These are phyloP conservation scores for Bilobella aurantiaca DNA, from an alignment of 1,140 invertebrate species.

Conservation along the genomic window DNA sequence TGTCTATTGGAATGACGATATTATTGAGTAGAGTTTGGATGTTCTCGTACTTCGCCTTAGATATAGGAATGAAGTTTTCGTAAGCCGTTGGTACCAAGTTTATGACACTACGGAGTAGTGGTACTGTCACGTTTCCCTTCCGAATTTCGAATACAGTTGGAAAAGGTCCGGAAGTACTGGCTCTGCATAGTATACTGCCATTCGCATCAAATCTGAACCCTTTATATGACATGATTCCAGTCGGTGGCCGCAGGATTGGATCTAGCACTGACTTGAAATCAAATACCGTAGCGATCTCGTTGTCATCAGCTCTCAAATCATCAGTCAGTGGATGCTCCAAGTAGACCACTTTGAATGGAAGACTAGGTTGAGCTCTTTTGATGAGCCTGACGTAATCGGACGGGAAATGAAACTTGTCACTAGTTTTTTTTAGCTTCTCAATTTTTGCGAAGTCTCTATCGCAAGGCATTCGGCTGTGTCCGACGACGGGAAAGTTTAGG, in stretches of 20 bases:
- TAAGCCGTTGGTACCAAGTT: too few species aligned
- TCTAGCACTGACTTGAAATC: slow-evolving; percentile 4
- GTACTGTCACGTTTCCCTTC: too few species aligned
- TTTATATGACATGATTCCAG: too few species aligned
- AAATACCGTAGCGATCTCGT: neutral
- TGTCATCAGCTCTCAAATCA: slow-evolving; percentile 8
- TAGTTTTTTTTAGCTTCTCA: slow-evolving; percentile 23
- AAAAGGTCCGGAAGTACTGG: too few species aligned
- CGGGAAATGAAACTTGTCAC: slow-evolving; percentile 2
- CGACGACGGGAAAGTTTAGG: slow-evolving; percentile 34
- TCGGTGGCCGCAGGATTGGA: neutral
- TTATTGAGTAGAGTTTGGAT: too few species aligned
- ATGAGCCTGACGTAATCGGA: neutral
- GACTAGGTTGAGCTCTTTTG: neutral
- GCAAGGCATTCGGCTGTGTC: slow-evolving; percentile 35
- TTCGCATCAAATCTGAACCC: too few species aligned
- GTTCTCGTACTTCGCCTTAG: too few species aligned
- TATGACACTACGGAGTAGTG: too few species aligned
- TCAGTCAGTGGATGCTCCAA: slow-evolving; percentile 9
- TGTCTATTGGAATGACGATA: too few species aligned
- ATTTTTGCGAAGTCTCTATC: slow-evolving; percentile 35
- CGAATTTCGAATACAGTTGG: too few species aligned
- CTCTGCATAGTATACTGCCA: too few species aligned
- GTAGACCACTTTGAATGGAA: slow-evolving; percentile 10
- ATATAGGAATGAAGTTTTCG: too few species aligned